These are phyloP conservation scores for Nasonovia ribisnigri DNA, from an alignment of 2,888 invertebrate genomes.

Conservation along the genomic window DNA sequence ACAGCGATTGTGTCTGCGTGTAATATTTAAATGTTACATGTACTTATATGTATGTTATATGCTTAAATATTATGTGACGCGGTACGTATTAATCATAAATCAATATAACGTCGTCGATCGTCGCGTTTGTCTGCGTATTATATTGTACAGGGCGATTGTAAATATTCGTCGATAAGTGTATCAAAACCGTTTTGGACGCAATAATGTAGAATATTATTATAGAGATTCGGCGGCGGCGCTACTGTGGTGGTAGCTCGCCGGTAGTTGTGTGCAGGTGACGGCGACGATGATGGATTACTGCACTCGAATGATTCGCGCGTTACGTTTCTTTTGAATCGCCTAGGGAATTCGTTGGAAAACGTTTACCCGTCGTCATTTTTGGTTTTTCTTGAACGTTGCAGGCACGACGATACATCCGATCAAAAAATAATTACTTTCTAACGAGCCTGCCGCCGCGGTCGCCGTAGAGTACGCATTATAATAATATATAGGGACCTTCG, in stretches of 20 bases:
- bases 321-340: slow-evolving; percentile 8
- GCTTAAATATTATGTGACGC: neutral
- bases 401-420: neutral
- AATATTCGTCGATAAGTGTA: neutral
- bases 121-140: neutral
- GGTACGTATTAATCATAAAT: neutral
- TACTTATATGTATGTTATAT: neutral
- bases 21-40: neutral
- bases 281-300: neutral
- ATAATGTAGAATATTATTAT: neutral
- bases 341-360: neutral
- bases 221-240: neutral
- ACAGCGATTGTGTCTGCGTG: neutral
- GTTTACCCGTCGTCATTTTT: neutral
- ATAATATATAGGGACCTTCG: neutral
- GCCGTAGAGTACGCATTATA: neutral
- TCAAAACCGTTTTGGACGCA: neutral
- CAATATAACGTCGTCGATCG: neutral
- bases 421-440: slow-evolving; percentile 41
- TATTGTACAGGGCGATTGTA: neutral
- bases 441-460: neutral
- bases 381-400: neutral
- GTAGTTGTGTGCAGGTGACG: neutral
- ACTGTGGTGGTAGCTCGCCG: neutral
- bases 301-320: slow-evolving; percentile 2